phyloP scores from a whole-genome alignment of 2,797 vertebrate species.

The Leptodactylus fallax region DNA sequence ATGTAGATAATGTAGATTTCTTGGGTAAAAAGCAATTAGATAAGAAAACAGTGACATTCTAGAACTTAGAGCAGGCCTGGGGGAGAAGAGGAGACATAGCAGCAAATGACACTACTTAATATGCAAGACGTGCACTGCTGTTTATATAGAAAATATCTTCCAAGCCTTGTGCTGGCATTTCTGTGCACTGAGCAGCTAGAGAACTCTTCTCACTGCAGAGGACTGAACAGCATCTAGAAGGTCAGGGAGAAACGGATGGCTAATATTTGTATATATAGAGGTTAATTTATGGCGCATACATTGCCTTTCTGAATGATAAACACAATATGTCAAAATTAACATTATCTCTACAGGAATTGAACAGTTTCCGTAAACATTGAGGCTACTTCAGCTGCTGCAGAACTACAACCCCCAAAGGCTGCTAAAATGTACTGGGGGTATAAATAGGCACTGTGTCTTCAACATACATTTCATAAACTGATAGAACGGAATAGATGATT shows the following conservation, averaged over 20 bases:
- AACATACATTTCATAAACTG: too few species aligned
- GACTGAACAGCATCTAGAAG: not conserved
- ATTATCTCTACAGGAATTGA: not conserved
- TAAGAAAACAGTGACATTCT: slow-evolving; percentile 32
- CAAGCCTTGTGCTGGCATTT: slow-evolving; percentile 3
- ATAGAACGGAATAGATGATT: too few species aligned
- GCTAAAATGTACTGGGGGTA: too few species aligned
- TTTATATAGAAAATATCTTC: slow-evolving; percentile 22
- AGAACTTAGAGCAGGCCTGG: slow-evolving; percentile 23
- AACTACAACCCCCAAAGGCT: too few species aligned
- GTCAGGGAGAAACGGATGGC: not conserved
- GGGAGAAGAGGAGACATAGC: slow-evolving; percentile 29
- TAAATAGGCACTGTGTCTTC: too few species aligned
- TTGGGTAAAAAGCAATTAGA: slow-evolving; percentile 54
- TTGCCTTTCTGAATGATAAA: not conserved
- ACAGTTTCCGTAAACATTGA: not conserved
- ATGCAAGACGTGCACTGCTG: slow-evolving; percentile 40
- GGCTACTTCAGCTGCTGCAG: not conserved
- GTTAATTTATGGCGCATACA: not conserved
- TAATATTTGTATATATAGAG: not conserved
- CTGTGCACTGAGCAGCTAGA: not conserved
- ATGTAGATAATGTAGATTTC: slow-evolving; percentile 48
- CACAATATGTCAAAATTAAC: not conserved
- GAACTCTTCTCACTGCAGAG: slow-evolving; percentile 5
- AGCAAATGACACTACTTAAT: slow-evolving; percentile 49